Evolutionary conservation across 2,113 vertebrate species (phyloP).

Genomic region (Arizona elegans): DNA sequence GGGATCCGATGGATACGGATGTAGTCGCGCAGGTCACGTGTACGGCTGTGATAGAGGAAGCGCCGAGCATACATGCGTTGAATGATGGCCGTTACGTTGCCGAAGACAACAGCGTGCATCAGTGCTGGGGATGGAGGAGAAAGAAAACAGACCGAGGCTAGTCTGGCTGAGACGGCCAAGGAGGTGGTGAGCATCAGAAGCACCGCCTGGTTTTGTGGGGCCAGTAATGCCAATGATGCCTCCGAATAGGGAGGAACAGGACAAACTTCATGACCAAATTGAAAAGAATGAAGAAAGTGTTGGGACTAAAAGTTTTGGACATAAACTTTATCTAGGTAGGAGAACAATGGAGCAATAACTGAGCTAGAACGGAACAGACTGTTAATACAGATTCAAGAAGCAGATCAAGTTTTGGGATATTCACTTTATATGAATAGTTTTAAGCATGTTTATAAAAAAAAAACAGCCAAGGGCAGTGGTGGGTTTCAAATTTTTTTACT

Average conservation of each 20-base stretch:
- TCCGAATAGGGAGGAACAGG: background rate
- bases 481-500: too few relatives aligned
- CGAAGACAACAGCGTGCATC: slow-evolving; percentile 74
- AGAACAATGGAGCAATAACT: background rate
- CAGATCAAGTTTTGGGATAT: background rate
- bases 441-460: background rate
- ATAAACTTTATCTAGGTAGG: background rate
- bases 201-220: too few relatives aligned
- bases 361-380: background rate
- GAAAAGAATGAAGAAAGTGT: background rate
- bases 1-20: slow-evolving; percentile 71
- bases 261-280: background rate
- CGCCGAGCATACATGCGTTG: slow-evolving; percentile 73
- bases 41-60: slow-evolving; percentile 72
- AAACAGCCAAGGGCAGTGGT: too few relatives aligned
- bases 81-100: slow-evolving; percentile 74
- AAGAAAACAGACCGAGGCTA: background rate
- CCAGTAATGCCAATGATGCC: background rate
- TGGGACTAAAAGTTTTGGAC: background rate
- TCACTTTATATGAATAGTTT: background rate
- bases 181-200: too few relatives aligned
- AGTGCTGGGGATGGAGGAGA: slow-evolving; percentile 51
- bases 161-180: background rate
- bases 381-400: background rate
- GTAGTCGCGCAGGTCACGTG: slow-evolving; percentile 67